Evolutionary conservation across 2,888 invertebrate genomes (phyloP), one percentile per base, ranked within the genome.

Genomic region (Callyntrura guangdongensis): DNA sequence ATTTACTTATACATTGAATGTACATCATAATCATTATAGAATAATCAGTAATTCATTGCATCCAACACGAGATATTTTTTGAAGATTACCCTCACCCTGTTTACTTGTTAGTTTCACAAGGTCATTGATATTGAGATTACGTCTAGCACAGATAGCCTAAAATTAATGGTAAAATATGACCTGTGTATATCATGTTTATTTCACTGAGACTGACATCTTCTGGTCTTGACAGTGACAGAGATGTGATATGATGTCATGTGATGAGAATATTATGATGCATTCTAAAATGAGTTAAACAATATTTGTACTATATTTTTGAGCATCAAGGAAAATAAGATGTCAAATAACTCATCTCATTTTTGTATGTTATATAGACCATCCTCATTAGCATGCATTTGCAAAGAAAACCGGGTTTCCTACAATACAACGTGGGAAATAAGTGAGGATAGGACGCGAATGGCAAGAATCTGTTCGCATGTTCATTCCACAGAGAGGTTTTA

Each of bases 41-140:
- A 36, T 5, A 25, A 27, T 67, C 64, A 59, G 59, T 67, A 67
- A 25, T 67, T 69, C 67, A 69, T 69, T 8, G 0, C 2, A 69
- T 22, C 25, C 1, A 27, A 36, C 67, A 69, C 27, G 27, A 69
- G 14, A 9, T 69, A 9, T 69, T 72, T 72, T 20, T 47, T 72
- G 17, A 72, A 72, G 72, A 72, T 72, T 47, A 72, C 72, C 72
- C 72, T 72, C 72, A 72, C 72, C 72, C 47, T 72, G 47, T 72
- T 72, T 72, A 9, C 72, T 45, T 47, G 45, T 47, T 22, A 25
- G 25, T 27, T 69, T 8, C 45, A 72, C 72, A 72, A 72, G 72
- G 47, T 20, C 67, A 36, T 14, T 2, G 8, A 5, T 2, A 36
- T 36, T 69, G 0, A 36, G 67, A 36, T 69, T 69, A 27, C 36